Conservation (phyloP, 35 echinoderm and acorn worm genomes). For the Strongylocentrotus purpuratus region DNA sequence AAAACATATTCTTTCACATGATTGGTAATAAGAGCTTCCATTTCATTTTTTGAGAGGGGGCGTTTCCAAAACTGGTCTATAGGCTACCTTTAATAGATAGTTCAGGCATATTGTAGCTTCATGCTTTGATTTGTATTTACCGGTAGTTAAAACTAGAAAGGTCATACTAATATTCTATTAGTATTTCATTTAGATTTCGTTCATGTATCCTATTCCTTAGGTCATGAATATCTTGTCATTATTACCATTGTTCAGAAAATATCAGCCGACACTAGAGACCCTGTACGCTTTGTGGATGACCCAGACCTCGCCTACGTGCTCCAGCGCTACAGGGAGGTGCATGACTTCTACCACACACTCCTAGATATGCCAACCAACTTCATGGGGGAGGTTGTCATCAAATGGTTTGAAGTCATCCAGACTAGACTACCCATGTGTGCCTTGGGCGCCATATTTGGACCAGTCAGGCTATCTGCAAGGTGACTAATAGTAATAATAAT, state of each 20-base stretch:
- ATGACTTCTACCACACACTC: slow-evolving; percentile 92
- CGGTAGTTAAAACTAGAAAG: too few relatives aligned
- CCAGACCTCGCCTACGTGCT: slow-evolving; percentile 86
- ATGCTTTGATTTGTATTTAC: too few relatives aligned
- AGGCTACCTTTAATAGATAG: too few relatives aligned
- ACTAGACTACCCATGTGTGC: slow-evolving; percentile 92
- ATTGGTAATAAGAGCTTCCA: too few relatives aligned
- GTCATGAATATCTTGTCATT: background rate
- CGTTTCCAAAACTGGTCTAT: too few relatives aligned
- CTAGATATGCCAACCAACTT: slow-evolving; percentile 93
- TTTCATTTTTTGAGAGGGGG: too few relatives aligned
- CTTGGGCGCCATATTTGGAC: slow-evolving; percentile 82
- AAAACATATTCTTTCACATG: too few relatives aligned
- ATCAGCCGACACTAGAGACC: slow-evolving; percentile 76
- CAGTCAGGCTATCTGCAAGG: slow-evolving; percentile 64
- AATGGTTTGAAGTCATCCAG: slow-evolving; percentile 96
- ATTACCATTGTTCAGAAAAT: slow-evolving; percentile 71
- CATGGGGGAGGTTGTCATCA: slow-evolving; percentile 89
- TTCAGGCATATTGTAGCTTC: too few relatives aligned
- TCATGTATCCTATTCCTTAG: too few relatives aligned
- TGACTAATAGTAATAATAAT: background rate
- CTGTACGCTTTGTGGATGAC: slow-evolving; percentile 89
- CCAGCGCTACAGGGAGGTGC: slow-evolving; percentile 93
- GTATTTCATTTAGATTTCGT: too few relatives aligned
- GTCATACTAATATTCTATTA: too few relatives aligned